phyloP scores from a whole-genome alignment of 1,140 invertebrate species.

The Dolichoris vasculosae region DNA sequence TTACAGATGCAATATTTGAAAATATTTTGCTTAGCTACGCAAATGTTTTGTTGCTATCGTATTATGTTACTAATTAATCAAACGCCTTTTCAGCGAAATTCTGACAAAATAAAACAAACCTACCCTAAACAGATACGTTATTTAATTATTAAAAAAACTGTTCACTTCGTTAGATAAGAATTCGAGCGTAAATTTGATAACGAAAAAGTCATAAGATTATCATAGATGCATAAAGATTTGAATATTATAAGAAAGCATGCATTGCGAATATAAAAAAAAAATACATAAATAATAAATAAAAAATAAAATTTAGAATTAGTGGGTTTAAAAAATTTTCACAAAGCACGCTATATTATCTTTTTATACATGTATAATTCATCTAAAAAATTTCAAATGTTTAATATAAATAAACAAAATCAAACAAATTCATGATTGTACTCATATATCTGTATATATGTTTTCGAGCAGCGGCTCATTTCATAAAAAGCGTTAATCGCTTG shows the following conservation, averaged over 20 bases:
- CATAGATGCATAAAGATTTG: slow-evolving; percentile 7
- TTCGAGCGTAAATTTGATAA: not conserved
- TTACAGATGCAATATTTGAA: slow-evolving; percentile 7
- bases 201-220: not conserved
- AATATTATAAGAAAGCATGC: not conserved
- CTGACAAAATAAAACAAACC: slow-evolving; percentile 3
- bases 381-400: slow-evolving; percentile 9
- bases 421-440: not conserved
- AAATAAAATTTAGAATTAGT: slow-evolving; percentile 17
- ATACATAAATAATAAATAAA: too few species aligned
- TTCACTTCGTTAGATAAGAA: slow-evolving; percentile 29
- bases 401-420: slow-evolving; percentile 1
- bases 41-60: not conserved
- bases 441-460: not conserved
- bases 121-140: not conserved
- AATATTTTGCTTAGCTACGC: not conserved
- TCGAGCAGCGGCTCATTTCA: not conserved
- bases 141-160: slow-evolving; percentile 9
- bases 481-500: slow-evolving; percentile 31
- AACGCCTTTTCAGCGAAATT: slow-evolving; percentile 39
- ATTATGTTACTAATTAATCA: not conserved
- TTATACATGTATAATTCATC: slow-evolving; percentile 38
- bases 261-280: slow-evolving; percentile 14
- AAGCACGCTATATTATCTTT: slow-evolving; percentile 38
- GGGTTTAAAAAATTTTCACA: not conserved